Evolutionary conservation across 2,888 invertebrate genomes (phyloP).

Genomic region (Drosophila cyrtoloma): DNA sequence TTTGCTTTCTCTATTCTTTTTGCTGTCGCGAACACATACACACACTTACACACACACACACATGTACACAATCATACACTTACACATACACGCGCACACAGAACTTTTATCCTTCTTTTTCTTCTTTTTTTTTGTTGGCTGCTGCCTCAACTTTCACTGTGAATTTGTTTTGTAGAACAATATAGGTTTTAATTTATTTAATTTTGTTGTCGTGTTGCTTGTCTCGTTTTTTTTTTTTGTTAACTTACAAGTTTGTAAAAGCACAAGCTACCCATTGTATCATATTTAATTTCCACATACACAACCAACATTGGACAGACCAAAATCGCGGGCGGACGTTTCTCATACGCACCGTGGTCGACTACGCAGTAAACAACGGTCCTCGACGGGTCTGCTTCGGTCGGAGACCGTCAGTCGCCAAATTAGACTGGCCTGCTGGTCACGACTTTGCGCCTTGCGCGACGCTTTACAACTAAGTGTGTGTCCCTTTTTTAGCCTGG

Average conservation of each 20-base stretch:
- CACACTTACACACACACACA: conserved; percentile 20
- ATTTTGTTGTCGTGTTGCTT: conserved; percentile 21
- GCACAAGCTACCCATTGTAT: conserved; percentile 46
- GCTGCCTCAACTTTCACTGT: conserved; percentile 34
- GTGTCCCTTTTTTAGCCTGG: conserved; percentile 2
- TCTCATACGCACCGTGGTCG: conserved; percentile 65
- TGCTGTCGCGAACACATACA: conserved; percentile 45
- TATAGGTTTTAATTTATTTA: conserved; percentile 31
- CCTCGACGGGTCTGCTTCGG: conserved; percentile 17
- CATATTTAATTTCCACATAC: conserved; percentile 29
- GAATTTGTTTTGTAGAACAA: conserved; percentile 25
- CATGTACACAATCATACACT: conserved; percentile 13
- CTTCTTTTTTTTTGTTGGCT: conserved; percentile 7
- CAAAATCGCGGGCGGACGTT: conserved; percentile 32
- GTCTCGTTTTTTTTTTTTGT: conserved; percentile 1
- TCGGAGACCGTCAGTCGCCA: conserved; percentile 11
- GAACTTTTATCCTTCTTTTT: conserved; percentile 51
- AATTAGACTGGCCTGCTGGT: conserved; percentile 29
- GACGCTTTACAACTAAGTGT: conserved; percentile 16
- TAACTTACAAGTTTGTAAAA: conserved; percentile 44
- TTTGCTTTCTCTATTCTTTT: conserved; percentile 77
- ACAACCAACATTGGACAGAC: conserved; percentile 26
- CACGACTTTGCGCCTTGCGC: conserved; percentile 56
- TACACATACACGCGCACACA: conserved; percentile 24
- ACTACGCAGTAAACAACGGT: conserved; percentile 31